phyloP scores from a whole-genome alignment of 2,113 vertebrate genomes.

The Coreoperca whiteheadi region DNA sequence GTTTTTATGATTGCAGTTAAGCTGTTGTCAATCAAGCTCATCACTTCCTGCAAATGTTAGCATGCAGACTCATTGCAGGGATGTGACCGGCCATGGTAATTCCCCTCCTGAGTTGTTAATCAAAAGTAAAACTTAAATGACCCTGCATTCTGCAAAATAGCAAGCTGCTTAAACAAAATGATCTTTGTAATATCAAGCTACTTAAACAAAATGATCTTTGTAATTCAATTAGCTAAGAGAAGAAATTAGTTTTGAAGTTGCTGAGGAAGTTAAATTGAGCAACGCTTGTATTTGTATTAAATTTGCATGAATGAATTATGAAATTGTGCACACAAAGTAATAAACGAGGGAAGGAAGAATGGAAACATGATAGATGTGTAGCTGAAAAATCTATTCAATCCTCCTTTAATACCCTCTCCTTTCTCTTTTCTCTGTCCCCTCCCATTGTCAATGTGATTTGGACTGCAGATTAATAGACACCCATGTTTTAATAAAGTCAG shows the following conservation, averaged over 20 bases:
- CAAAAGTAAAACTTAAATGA: neutral
- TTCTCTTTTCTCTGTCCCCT: too few species aligned
- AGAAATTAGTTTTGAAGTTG: neutral
- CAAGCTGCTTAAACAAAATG: neutral
- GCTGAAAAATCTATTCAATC: neutral
- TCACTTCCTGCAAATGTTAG: too few species aligned
- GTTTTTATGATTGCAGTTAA: neutral
- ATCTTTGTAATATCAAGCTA: constrained; percentile 10
- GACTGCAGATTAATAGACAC: constrained; percentile 66
- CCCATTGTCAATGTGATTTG: constrained; percentile 39
- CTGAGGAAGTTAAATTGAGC: constrained; percentile 14
- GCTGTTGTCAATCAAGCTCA: neutral
- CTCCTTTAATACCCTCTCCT: neutral
- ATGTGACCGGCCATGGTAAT: neutral
- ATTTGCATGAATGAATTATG: constrained; percentile 35
- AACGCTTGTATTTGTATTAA: constrained; percentile 24
- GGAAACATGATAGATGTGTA: constrained; percentile 7
- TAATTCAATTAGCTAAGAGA: constrained; percentile 18
- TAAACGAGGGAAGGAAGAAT: neutral
- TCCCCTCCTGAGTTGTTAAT: neutral
- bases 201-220: too few species aligned
- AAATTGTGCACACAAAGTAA: constrained; percentile 13
- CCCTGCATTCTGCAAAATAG: neutral
- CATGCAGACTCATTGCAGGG: neutral
- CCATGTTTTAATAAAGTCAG: constrained; percentile 77